Base-by-base conservation (phyloP, 2,113 vertebrate genomes). In the Colius striatus region DNA sequence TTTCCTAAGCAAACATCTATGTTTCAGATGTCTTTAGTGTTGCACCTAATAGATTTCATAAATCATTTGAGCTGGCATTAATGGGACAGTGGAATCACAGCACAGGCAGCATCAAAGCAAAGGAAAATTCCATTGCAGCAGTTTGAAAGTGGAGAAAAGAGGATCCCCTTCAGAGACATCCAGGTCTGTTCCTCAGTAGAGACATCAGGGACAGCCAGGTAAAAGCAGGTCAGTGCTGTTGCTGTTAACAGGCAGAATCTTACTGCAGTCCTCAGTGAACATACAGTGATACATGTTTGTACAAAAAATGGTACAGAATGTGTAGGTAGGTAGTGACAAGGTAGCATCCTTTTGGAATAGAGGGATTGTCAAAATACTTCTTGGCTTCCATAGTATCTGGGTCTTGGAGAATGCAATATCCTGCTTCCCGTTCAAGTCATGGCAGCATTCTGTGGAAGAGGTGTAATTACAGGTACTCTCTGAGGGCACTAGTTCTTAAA, bases 31-130 rank as follows among this genome's bases (percentile, higher is more conserved):
- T 91, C 84, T 95, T 90, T 47, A 92, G 58, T 81, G 58, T 84
- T 75, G 70, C 66, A 78, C 30, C 80, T 93, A 82, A 88, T 72
- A 93, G 90, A 90, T 89, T 87, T 86, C 61, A 93, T 90, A 90
- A 96, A 92, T 96, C 53, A 89, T 72, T 81, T 86, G 62, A 47
- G 41, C 54, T 70, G 86, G 80, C 54, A n/a, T 89, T 94, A 95
- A 89, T 76, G 70, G 73, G 70, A 89, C 53, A n/a, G 72, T 77
- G 76, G 68, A 90, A 80, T 66, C 20, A 9, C 65, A 73, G 85
- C 47, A 68, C 23, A 78, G 67, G 65, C 20, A 51, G 43, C 73
- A 75, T 75, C 48, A 78, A 30, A 89, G 73, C 53, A 75, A 71
- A 82, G 57, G 57, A 94, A 89, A 96, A 92, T 89, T 81, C 85